Conservation (phyloP, 2,797 vertebrate species). For the Peromyscus attwateri region DNA sequence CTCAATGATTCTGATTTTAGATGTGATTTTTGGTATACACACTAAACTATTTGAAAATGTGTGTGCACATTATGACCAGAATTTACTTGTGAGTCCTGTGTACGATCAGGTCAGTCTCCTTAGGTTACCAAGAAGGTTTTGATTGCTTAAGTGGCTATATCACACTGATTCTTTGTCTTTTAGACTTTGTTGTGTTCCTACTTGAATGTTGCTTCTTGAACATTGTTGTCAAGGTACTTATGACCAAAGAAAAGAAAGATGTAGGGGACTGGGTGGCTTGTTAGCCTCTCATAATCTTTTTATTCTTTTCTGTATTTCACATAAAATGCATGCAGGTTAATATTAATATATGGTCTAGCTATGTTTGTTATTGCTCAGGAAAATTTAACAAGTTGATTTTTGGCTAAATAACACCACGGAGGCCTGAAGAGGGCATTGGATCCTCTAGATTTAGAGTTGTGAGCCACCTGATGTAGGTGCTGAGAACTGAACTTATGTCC, state of each 20-base stretch:
- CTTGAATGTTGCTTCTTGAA: not conserved
- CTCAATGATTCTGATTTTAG: not conserved
- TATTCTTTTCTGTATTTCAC: not conserved
- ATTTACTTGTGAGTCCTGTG: not conserved
- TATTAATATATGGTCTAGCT: not conserved
- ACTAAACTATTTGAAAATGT: not conserved
- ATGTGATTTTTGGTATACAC: not conserved
- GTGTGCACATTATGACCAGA: not conserved
- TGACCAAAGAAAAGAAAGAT: not conserved
- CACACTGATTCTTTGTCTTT: not conserved
- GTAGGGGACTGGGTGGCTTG: not conserved
- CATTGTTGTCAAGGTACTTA: not conserved
- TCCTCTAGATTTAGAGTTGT: not conserved
- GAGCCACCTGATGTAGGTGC: not conserved
- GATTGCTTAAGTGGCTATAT: not conserved
- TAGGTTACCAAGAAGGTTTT: not conserved
- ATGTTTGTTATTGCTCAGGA: not conserved
- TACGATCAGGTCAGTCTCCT: not conserved
- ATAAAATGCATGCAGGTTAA: not conserved
- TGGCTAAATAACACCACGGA: not conserved
- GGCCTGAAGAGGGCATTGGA: not conserved
- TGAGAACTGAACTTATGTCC: not conserved
- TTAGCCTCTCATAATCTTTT: not conserved
- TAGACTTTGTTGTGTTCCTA: not conserved
- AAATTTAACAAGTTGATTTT: not conserved